These are phyloP conservation scores for Alethe castanea DNA, from an alignment of 2,113 vertebrate species.

Conservation along the genomic window DNA sequence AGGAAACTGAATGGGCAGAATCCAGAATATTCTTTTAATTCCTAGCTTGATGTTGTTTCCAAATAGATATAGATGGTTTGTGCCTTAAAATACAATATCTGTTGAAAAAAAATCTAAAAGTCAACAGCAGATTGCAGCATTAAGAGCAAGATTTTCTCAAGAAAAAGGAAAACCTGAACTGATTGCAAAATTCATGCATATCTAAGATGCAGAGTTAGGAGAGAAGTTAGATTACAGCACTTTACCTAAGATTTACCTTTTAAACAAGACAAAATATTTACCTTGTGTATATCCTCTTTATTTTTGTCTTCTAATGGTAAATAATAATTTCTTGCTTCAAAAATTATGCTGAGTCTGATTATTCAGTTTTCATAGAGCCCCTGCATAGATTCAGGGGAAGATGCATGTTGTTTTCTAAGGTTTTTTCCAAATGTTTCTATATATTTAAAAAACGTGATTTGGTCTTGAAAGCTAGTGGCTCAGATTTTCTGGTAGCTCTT, in stretches of 20 bases:
- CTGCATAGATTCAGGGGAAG: neutral
- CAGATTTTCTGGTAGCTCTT: neutral
- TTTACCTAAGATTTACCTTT: neutral
- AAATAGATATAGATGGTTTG: accelerated
- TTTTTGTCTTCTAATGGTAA: neutral
- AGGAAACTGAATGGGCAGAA: neutral
- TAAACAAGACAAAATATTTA: neutral
- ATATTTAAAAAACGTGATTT: neutral
- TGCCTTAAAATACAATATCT: neutral
- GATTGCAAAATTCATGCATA: neutral
- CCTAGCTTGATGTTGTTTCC: neutral
- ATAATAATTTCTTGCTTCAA: neutral
- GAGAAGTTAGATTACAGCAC: neutral
- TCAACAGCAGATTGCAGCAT: neutral
- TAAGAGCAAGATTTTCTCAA: neutral
- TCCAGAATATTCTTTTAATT: neutral
- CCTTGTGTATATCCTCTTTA: neutral
- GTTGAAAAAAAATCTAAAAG: neutral
- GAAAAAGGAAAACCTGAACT: neutral
- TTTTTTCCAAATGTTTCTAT: neutral
- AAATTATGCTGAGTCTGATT: neutral
- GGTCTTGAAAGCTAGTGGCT: neutral
- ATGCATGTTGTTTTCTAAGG: neutral
- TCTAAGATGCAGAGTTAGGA: neutral
- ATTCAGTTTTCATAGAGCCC: neutral